These are phyloP conservation scores for Hoplostethus mediterraneus DNA, from an alignment of 2,797 vertebrate species.

Conservation along the genomic window DNA sequence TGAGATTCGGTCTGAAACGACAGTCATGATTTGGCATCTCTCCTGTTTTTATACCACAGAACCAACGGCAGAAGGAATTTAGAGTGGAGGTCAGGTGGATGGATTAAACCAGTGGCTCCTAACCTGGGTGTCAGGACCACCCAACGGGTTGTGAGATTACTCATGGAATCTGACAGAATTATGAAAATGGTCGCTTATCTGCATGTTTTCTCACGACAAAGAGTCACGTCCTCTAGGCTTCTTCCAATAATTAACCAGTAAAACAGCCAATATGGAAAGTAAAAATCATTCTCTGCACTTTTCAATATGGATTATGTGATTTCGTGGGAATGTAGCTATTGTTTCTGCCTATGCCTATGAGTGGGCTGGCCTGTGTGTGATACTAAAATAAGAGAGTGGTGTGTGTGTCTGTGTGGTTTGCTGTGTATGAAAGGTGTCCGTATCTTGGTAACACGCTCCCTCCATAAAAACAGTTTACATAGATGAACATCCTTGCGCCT, in stretches of 20 bases:
- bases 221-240: constrained; percentile 16
- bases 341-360: constrained; percentile 38
- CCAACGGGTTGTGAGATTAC: constrained; percentile 41
- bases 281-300: constrained; percentile 2
- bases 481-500: constrained; percentile 51
- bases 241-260: constrained; percentile 28
- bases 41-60: constrained; percentile 16
- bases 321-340: constrained; percentile 46
- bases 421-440: constrained; percentile 34
- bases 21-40: constrained; percentile 2
- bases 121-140: constrained; percentile 52
- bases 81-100: constrained; percentile 19
- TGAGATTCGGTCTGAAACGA: constrained; percentile 12
- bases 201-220: constrained; percentile 49
- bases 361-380: constrained; percentile 14
- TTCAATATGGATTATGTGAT: constrained; percentile 6
- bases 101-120: constrained; percentile 45
- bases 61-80: constrained; percentile 25
- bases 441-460: constrained; percentile 34
- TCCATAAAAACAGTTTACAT: constrained; percentile 47
- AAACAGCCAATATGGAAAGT: constrained; percentile 18
- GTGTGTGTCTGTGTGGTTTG: constrained; percentile 21
- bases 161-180: constrained; percentile 61
- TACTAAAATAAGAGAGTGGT: constrained; percentile 21
- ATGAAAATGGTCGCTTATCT: constrained; percentile 63